A percentile compares a stretch with the other conserved stretches of the same genome.
Evolutionary conservation across 2,113 vertebrate species (phyloP).

Genomic region (Chlorodrepanis virens): DNA sequence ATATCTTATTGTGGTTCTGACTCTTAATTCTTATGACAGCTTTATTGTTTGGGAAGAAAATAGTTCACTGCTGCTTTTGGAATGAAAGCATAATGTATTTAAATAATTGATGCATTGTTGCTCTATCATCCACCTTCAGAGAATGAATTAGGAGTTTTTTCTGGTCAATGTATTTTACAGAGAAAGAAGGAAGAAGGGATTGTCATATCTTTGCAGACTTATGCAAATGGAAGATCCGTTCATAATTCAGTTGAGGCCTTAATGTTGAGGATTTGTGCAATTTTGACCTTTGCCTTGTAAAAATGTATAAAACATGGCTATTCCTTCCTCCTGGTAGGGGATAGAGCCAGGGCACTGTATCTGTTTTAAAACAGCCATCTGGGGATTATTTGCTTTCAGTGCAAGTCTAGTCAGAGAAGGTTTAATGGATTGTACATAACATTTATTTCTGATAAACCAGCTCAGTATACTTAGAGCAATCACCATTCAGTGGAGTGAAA

Average conservation of each 20-base stretch:
- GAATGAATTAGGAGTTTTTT: not conserved
- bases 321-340: not conserved
- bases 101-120: conserved; percentile 44
- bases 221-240: not conserved
- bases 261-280: not conserved
- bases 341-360: not conserved
- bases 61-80: not conserved
- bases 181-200: not conserved
- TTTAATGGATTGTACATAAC: conserved; percentile 18
- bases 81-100: not conserved
- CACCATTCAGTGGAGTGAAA: not conserved
- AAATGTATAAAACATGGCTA: not conserved
- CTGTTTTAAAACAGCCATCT: conserved; percentile 2
- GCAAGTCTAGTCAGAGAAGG: not conserved
- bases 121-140: not conserved
- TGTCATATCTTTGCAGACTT: not conserved
- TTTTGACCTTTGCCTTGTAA: not conserved
- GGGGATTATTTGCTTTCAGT: conserved; percentile 39
- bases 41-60: conserved; percentile 1
- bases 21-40: not conserved
- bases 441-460: conserved; percentile 33
- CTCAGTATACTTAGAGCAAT: not conserved
- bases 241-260: not conserved
- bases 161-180: not conserved
- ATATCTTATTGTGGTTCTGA: not conserved